A percentile compares a stretch with the other conserved stretches of the same genome.
Conservation (phyloP, 35 echinoderm and acorn worm genomes). For the Acanthaster planci region DNA sequence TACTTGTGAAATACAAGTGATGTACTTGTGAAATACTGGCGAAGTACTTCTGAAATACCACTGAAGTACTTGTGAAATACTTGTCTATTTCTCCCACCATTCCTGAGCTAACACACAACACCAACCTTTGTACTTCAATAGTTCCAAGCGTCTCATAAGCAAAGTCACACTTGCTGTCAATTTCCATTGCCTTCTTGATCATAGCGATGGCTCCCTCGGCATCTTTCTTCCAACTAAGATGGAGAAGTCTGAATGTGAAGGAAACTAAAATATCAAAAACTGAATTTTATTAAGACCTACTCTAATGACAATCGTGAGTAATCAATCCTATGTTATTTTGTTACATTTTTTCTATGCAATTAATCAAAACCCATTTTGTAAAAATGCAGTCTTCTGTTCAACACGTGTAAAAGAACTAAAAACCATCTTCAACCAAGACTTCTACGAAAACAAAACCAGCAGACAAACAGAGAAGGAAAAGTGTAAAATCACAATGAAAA, state of each 20-base stretch:
- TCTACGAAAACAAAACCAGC: no score
- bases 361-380: no score
- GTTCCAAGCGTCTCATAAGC: constrained; percentile 96
- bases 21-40: background rate
- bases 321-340: no score
- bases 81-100: background rate
- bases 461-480: no score
- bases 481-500: no score
- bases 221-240: constrained; percentile 95
- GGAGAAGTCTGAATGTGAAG: constrained; percentile 71
- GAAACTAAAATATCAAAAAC: no score
- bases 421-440: no score
- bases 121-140: constrained; percentile 98
- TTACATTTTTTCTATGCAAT: no score
- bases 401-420: no score
- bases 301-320: no score
- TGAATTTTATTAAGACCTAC: no score
- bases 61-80: background rate
- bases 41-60: background rate
- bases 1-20: background rate
- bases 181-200: constrained; percentile 95
- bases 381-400: no score
- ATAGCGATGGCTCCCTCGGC: constrained; percentile 62
- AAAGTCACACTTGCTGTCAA: constrained; percentile 98
- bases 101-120: background rate